Evolutionary conservation across 2,797 vertebrate species (phyloP), one percentile per base, ranked within the genome.

Genomic region (Cynodonichthys magdalenae): DNA sequence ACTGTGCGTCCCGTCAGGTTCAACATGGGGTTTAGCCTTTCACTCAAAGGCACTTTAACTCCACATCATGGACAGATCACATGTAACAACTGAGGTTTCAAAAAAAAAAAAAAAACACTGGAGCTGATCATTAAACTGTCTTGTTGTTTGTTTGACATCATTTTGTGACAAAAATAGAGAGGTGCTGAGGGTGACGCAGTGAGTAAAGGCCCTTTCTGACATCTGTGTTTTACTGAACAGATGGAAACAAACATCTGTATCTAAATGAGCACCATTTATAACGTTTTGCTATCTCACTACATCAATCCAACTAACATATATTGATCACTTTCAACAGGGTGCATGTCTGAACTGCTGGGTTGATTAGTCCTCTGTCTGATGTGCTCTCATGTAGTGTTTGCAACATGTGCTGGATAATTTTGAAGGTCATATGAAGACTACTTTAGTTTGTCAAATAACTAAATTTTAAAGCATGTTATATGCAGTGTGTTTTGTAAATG

Each of bases 51-150:
- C 15, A 18, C 9, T 45, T 41, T 2, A 19, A 24, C 10, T 5
- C 29, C 15, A 20, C 18, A 24, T 45, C 53, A 41, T 24, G 29
- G 42, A 41, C 53, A 11, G 29, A 24, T 34, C 9, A 6, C 9
- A 17, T 42, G 14, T 12, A 67, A 3, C 41, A 48, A 48, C 51
- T 24, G 52, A 29, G 46, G 5, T 5, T 17, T 17, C 18, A 6
- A 18, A 24, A 31, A 39, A 45, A 49, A 36, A 62, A 6, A 18
- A 24, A 31, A 39, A 45, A 49, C 42, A 62, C 53, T 41, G 4
- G 10, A 29, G 44, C 39, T 12, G 8, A 18, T 56, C 70, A 74
- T 81, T 52, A 72, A 73, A 74, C 53, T 29, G 54, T 60, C 58
- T 36, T 3, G 17, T 10, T 36, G 28, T 34, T 45, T 53, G 29